Conservation (phyloP, 1,140 invertebrate genomes). For the Heliconius eleuchia region DNA sequence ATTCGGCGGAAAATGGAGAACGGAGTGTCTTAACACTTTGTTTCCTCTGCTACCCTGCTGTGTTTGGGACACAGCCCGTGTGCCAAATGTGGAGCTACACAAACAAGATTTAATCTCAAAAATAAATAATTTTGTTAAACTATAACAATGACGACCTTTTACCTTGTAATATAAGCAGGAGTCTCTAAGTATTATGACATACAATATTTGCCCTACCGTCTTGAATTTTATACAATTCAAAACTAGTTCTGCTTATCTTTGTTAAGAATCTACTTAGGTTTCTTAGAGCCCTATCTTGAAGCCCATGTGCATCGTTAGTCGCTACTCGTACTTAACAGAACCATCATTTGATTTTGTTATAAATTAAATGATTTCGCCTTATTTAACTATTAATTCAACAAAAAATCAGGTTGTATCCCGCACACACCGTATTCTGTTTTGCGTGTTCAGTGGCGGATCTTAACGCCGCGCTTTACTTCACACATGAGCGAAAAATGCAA, state of each 20-base stretch:
- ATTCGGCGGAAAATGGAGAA: too few species aligned
- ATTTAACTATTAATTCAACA: too few species aligned
- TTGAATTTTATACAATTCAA: conserved; percentile 18
- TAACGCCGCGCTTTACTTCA: too few species aligned
- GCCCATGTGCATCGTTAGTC: conserved; percentile 30
- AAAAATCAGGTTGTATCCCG: too few species aligned
- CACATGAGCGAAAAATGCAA: too few species aligned
- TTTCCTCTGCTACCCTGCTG: too few species aligned
- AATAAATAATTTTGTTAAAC: background rate
- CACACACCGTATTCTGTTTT: too few species aligned
- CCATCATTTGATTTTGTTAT: conserved; percentile 15
- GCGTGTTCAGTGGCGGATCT: too few species aligned
- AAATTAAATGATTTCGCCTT: conserved; percentile 12
- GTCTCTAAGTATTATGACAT: background rate
- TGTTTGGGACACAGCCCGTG: too few species aligned
- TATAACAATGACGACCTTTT: background rate
- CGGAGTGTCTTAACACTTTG: too few species aligned
- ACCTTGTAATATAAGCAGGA: background rate
- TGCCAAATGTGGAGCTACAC: too few species aligned
- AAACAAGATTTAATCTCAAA: background rate
- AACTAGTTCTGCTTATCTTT: conserved; percentile 32
- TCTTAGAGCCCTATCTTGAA: background rate
- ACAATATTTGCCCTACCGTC: conserved; percentile 11
- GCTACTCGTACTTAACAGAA: conserved; percentile 21
- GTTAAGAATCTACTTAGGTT: conserved; percentile 31